Conservation (phyloP, 2,113 vertebrate genomes). For the Aegotheles bennettii region DNA sequence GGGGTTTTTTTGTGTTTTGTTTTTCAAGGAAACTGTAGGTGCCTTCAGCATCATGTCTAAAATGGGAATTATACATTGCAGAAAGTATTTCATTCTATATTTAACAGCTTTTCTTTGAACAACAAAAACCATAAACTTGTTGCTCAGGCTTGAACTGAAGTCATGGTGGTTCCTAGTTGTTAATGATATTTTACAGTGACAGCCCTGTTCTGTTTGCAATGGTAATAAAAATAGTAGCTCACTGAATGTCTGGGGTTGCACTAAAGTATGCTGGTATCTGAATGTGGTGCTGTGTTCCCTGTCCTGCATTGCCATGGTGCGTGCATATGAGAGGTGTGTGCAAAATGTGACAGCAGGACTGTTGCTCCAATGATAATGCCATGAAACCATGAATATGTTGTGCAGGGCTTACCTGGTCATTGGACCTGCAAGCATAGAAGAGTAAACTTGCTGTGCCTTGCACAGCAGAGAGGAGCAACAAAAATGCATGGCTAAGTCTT, state of each 20-base stretch:
- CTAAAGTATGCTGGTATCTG: not conserved
- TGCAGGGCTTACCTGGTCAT: not conserved
- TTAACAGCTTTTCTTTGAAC: slow-evolving; percentile 42
- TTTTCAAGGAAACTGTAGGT: not conserved
- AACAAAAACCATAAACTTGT: not conserved
- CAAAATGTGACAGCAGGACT: not conserved
- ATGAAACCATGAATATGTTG: not conserved
- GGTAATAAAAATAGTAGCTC: slow-evolving; percentile 23
- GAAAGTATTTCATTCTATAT: slow-evolving; percentile 19
- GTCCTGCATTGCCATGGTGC: not conserved
- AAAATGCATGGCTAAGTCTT: not conserved
- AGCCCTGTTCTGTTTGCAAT: not conserved
- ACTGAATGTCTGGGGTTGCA: not conserved
- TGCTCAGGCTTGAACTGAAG: not conserved
- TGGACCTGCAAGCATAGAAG: not conserved
- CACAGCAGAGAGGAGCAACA: not conserved
- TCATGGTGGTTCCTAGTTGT: not conserved
- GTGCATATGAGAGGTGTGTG: not conserved
- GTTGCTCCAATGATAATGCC: not conserved
- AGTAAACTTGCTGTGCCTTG: not conserved
- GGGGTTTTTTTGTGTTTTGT: not conserved
- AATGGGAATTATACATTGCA: slow-evolving; percentile 23
- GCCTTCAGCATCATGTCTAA: slow-evolving; percentile 22
- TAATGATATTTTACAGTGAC: slow-evolving; percentile 39
- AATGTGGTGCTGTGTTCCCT: not conserved